A percentile compares a stretch with the other conserved stretches of the same genome.
Conservation (phyloP, 2,113 vertebrate species). For the Lophius piscatorius region DNA sequence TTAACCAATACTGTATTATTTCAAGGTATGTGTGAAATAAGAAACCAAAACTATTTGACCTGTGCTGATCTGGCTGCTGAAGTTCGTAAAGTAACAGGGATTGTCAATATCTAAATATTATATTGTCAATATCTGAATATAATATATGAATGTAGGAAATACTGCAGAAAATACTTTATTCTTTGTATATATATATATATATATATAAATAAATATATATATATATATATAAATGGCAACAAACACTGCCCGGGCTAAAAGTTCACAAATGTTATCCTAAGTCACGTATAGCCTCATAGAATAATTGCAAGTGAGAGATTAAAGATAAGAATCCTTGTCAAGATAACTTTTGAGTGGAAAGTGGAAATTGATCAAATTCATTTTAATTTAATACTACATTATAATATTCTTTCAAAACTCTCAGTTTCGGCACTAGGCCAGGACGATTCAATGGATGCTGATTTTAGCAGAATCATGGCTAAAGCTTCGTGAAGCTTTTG, state of each 20-base stretch:
- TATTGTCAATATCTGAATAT: no score
- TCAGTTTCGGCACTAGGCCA: conserved; percentile 19
- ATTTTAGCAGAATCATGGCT: conserved; percentile 35
- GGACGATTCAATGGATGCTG: conserved; percentile 8
- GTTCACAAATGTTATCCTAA: no score
- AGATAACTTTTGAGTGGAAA: conserved; percentile 48
- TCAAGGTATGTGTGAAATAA: no score
- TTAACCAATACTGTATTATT: no score
- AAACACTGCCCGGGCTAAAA: no score
- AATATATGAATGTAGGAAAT: conserved; percentile 15
- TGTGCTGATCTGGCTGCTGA: no score
- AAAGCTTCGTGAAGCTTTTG: conserved; percentile 39
- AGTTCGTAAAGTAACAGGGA: no score
- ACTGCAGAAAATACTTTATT: background rate
- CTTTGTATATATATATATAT: no score
- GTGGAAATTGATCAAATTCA: conserved; percentile 43
- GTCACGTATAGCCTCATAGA: conserved; percentile 29
- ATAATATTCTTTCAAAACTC: background rate
- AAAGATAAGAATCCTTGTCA: conserved; percentile 37
- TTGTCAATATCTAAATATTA: no score
- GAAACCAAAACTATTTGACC: no score
- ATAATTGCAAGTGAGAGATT: conserved; percentile 36
- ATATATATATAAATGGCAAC: no score
- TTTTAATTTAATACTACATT: conserved; percentile 33
- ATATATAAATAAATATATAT: no score